Conservation (phyloP, 2,797 vertebrate species). For the Silurus lanzhouensis region DNA sequence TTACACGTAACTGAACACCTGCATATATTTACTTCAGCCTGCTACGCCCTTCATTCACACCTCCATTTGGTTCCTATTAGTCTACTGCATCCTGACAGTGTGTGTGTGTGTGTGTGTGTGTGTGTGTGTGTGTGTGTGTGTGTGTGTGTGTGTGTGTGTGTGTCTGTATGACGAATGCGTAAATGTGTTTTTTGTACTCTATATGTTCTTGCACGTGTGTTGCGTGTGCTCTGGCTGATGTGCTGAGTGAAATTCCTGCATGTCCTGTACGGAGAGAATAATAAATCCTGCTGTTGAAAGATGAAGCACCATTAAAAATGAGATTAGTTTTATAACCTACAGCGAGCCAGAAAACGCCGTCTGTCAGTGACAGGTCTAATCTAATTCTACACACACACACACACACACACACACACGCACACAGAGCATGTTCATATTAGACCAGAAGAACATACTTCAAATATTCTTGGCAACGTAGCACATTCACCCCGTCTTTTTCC, state of each 20-base stretch:
- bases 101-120: neutral
- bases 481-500: neutral
- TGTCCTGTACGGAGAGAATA: conserved; percentile 14
- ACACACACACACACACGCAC: neutral
- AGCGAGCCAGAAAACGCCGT: conserved; percentile 31
- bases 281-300: conserved; percentile 34
- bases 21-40: neutral
- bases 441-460: conserved; percentile 12
- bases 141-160: no score
- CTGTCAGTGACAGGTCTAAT: conserved; percentile 36
- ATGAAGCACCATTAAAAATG: conserved; percentile 39
- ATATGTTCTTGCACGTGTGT: conserved; percentile 14
- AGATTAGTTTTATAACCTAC: conserved; percentile 31
- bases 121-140: no score
- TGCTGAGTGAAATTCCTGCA: conserved; percentile 22
- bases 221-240: conserved; percentile 22
- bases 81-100: neutral
- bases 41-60: no score
- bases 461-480: neutral
- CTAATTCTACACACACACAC: conserved; percentile 13
- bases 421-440: conserved; percentile 16
- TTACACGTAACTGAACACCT: no score
- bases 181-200: neutral
- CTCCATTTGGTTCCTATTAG: neutral
- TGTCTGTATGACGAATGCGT: conserved; percentile 5